Percentiles rank a stretch among this genome's conserved stretches.
Evolutionary conservation across 2,113 vertebrate species (phyloP).

Genomic region (Thalassarche chlororhynchos): DNA sequence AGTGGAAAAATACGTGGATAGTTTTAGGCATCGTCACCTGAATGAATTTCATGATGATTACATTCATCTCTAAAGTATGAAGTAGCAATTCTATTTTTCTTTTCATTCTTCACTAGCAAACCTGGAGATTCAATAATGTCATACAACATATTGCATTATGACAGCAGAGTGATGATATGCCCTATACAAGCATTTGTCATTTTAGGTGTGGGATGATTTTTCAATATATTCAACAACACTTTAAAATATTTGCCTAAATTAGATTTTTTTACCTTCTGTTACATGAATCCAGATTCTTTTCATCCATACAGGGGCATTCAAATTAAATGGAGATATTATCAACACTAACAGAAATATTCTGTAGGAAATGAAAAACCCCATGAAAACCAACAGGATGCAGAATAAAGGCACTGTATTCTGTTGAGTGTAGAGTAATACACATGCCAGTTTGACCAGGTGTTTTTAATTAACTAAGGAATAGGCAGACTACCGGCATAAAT

Average conservation of each 20-base stretch:
- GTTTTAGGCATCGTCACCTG: not conserved
- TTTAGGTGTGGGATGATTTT: slow-evolving; percentile 7
- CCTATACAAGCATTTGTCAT: not conserved
- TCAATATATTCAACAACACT: not conserved
- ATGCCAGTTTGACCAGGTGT: not conserved
- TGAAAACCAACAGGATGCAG: not conserved
- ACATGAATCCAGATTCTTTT: not conserved
- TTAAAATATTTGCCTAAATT: slow-evolving; percentile 47
- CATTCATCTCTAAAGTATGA: not conserved
- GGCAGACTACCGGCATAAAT: not conserved
- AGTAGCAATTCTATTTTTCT: not conserved
- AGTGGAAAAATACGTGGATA: not conserved
- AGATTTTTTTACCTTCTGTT: slow-evolving; percentile 24
- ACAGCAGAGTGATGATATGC: not conserved
- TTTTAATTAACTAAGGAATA: not conserved
- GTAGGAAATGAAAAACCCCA: not conserved
- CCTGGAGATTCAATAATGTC: not conserved
- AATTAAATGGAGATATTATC: not conserved
- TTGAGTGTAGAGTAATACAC: not conserved
- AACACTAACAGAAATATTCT: not conserved
- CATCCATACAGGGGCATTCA: not conserved
- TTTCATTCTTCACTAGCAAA: not conserved
- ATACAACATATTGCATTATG: slow-evolving; percentile 1
- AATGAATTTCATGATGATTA: not conserved
- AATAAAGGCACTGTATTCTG: not conserved